Percentiles rank a stretch among this genome's conserved stretches.
Conservation (phyloP, 2,113 vertebrate genomes). For the Carassius gibelio region DNA sequence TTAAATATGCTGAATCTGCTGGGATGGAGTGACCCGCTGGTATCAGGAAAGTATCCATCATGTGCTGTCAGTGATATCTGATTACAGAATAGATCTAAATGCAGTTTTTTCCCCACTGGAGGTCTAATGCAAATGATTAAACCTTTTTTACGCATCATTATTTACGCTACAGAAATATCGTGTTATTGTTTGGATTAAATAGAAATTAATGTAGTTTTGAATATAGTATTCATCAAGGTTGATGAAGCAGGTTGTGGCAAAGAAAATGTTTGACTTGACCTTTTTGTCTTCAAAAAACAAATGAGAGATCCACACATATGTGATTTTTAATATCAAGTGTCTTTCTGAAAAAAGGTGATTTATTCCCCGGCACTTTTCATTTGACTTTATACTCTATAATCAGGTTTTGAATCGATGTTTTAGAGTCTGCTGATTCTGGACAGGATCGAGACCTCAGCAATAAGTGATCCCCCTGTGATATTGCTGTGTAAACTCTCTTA, state of each 20-base stretch:
- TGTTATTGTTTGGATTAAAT: slow-evolving; percentile 11
- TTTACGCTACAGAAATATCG: neutral
- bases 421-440: slow-evolving; percentile 29
- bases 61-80: slow-evolving; percentile 47
- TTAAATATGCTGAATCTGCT: slow-evolving; percentile 60
- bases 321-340: neutral
- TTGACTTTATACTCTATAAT: slow-evolving; percentile 23
- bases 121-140: slow-evolving; percentile 31
- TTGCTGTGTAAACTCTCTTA: slow-evolving; percentile 53
- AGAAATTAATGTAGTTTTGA: slow-evolving; percentile 7
- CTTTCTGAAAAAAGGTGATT: slow-evolving; percentile 17
- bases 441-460: slow-evolving; percentile 47
- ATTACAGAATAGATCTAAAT: slow-evolving; percentile 43
- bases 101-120: slow-evolving; percentile 45
- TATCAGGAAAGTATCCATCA: slow-evolving; percentile 51
- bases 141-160: neutral
- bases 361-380: slow-evolving; percentile 23
- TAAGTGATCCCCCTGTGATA: slow-evolving; percentile 50
- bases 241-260: neutral
- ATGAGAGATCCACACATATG: neutral
- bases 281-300: slow-evolving; percentile 16
- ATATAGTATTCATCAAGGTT: neutral
- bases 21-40: slow-evolving; percentile 44
- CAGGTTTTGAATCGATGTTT: slow-evolving; percentile 31
- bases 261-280: neutral